Evolutionary conservation across 2,888 invertebrate species (phyloP).

Genomic region (Spialia ferax): DNA sequence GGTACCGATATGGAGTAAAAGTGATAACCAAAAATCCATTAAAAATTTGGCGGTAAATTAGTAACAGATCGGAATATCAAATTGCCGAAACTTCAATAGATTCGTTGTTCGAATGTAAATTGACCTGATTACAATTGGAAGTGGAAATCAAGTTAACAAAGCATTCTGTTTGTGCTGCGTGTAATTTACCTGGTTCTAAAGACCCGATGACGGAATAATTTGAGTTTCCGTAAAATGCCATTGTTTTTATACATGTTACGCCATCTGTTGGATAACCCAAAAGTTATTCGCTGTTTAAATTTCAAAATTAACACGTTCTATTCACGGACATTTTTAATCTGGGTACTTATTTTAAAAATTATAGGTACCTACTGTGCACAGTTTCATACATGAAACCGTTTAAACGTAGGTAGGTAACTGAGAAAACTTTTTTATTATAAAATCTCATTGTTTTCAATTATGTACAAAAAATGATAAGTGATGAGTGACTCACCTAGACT

Average conservation of each 20-base stretch:
- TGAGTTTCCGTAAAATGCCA: slow-evolving; percentile 46
- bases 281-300: slow-evolving; percentile 14
- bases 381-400: not conserved
- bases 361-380: not conserved
- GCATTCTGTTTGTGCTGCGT: slow-evolving; percentile 57
- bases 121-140: slow-evolving; percentile 49
- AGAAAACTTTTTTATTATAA: too few relatives aligned
- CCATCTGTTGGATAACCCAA: slow-evolving; percentile 64
- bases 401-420: too few relatives aligned
- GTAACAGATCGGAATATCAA: slow-evolving; percentile 1
- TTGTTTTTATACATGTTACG: slow-evolving; percentile 67
- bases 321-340: too few relatives aligned
- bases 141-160: slow-evolving; percentile 61
- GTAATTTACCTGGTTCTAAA: slow-evolving; percentile 58
- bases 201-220: slow-evolving; percentile 49
- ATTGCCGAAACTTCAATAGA: slow-evolving; percentile 25
- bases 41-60: slow-evolving; percentile 5
- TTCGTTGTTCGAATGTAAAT: slow-evolving; percentile 31
- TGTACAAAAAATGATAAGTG: too few relatives aligned
- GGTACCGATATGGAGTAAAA: too few relatives aligned
- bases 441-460: too few relatives aligned
- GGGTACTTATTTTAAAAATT: too few relatives aligned
- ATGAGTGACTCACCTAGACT: too few relatives aligned
- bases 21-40: not conserved
- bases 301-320: not conserved